These are phyloP conservation scores for Miniopterus natalensis DNA, from an alignment of 2,113 vertebrate species.

Conservation along the genomic window DNA sequence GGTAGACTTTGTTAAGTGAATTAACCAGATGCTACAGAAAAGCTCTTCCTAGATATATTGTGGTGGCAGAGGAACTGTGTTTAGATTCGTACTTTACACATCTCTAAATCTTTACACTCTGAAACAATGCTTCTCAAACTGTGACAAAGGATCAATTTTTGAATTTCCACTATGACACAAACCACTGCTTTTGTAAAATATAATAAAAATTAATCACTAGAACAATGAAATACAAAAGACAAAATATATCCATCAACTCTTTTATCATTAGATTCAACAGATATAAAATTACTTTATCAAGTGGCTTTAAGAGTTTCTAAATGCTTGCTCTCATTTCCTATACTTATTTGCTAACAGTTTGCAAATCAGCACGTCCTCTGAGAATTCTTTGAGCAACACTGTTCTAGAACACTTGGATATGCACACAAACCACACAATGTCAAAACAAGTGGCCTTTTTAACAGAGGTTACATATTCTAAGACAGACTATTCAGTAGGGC, in stretches of 20 bases:
- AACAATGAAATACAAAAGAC: conserved; percentile 51
- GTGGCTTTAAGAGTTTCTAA: not conserved
- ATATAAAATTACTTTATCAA: conserved; percentile 32
- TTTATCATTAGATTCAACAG: conserved; percentile 14
- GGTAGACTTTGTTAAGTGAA: not conserved
- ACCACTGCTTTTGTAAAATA: conserved; percentile 31
- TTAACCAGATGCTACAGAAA: conserved; percentile 2
- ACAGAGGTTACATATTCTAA: not conserved
- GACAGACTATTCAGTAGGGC: not conserved
- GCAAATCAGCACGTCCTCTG: not conserved
- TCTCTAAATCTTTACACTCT: conserved; percentile 34
- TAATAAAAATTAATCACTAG: conserved; percentile 31
- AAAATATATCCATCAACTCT: conserved; percentile 23
- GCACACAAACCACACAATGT: not conserved
- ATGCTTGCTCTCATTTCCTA: not conserved
- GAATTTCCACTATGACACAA: conserved; percentile 28
- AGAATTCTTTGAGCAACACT: not conserved
- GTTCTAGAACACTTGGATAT: not conserved
- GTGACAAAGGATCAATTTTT: not conserved
- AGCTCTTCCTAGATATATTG: conserved; percentile 30
- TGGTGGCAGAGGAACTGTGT: not conserved
- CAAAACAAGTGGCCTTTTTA: conserved; percentile 18
- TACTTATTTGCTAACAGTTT: not conserved
- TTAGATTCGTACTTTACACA: not conserved
- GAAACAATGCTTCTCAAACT: conserved; percentile 56